Conservation (phyloP, 2,113 vertebrate species). For the Mystacornis crossleyi region DNA sequence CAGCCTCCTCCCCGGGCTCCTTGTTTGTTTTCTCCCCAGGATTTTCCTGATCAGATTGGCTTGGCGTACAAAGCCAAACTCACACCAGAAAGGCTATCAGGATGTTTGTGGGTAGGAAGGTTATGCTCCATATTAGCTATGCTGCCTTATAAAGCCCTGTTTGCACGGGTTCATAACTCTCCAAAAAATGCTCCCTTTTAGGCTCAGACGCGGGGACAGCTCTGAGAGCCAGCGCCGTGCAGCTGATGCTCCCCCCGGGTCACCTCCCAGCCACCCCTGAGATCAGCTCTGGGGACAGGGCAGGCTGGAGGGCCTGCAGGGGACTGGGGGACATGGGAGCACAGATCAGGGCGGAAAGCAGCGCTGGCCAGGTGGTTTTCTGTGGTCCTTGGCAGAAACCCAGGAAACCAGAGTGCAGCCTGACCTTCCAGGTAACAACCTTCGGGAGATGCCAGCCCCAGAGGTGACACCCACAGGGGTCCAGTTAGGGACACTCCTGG, state of each 20-base stretch:
- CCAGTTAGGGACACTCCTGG: neutral
- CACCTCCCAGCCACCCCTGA: neutral
- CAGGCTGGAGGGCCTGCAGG: neutral
- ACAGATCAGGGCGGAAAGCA: rapidly evolving
- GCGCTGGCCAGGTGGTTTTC: neutral
- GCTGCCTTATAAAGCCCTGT: conserved; percentile 40
- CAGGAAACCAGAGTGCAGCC: neutral
- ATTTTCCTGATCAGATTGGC: conserved; percentile 49
- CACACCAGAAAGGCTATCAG: conserved; percentile 28
- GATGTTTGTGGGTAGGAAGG: conserved; percentile 27
- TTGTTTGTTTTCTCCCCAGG: conserved; percentile 50
- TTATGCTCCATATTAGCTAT: neutral
- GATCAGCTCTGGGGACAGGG: neutral
- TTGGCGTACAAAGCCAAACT: conserved; percentile 26
- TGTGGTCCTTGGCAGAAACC: neutral
- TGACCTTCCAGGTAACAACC: neutral
- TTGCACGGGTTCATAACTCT: neutral
- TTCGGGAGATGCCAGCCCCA: neutral
- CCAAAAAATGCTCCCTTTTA: neutral
- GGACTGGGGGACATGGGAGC: neutral
- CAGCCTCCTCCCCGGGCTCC: neutral
- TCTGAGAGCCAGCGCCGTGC: neutral
- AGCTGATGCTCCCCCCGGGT: neutral
- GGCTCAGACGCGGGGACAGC: rapidly evolving
- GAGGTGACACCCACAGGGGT: neutral